These are phyloP conservation scores for Drosophila kurseongensis DNA, from an alignment of 1,140 invertebrate genomes.

Conservation along the genomic window DNA sequence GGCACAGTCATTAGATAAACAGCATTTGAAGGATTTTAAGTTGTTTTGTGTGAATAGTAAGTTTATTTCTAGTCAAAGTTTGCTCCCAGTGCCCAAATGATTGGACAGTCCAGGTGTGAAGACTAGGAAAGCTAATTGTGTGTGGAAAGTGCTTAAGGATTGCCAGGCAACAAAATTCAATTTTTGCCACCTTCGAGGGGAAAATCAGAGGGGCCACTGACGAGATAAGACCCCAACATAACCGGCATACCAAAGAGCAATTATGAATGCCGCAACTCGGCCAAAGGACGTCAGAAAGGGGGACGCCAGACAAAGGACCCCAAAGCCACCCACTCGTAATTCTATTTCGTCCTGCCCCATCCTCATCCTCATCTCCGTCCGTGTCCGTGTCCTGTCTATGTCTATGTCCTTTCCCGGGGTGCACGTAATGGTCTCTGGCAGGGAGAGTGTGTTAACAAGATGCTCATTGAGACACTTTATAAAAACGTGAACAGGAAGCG, in stretches of 20 bases:
- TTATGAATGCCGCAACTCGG: slow-evolving; percentile 65
- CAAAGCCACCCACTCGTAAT: slow-evolving; percentile 41
- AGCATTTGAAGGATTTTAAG: too few species aligned
- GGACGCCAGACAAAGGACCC: slow-evolving; percentile 6
- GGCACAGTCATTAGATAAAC: too few species aligned
- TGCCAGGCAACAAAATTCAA: slow-evolving; percentile 54
- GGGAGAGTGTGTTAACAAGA: slow-evolving; percentile 73
- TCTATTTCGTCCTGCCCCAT: slow-evolving; percentile 59
- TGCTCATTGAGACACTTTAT: slow-evolving; percentile 76
- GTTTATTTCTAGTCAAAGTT: neutral
- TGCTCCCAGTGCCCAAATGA: neutral
- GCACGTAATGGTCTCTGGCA: slow-evolving; percentile 47
- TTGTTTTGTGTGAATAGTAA: too few species aligned
- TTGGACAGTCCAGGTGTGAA: slow-evolving; percentile 10
- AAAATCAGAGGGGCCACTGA: neutral
- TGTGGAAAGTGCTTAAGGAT: slow-evolving; percentile 23
- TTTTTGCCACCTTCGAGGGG: slow-evolving; percentile 46
- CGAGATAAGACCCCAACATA: slow-evolving; percentile 7
- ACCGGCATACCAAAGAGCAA: slow-evolving; percentile 54
- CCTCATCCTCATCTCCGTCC: slow-evolving; percentile 36
- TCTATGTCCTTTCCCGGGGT: neutral
- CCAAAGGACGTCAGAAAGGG: slow-evolving; percentile 6
- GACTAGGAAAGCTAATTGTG: slow-evolving; percentile 47
- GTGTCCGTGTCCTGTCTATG: slow-evolving; percentile 13
- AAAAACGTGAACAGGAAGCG: slow-evolving; percentile 47